Evolutionary conservation across 2,888 invertebrate genomes (phyloP), one percentile per base, ranked within the genome.

Genomic region (Noctua pronuba): DNA sequence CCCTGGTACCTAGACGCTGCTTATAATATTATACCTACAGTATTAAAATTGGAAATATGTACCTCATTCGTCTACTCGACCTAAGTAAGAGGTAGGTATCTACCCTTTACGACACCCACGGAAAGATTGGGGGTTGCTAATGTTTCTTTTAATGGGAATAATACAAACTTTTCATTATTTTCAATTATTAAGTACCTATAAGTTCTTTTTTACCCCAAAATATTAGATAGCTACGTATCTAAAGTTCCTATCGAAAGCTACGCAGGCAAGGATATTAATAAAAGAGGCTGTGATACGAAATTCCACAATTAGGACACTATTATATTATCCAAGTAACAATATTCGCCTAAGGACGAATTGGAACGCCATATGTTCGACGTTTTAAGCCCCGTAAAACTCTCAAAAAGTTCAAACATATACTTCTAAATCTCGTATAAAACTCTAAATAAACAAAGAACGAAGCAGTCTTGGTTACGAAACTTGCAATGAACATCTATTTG

Each of bases 391-490:
- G 11, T n/a, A 24, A 44, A 68, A 69, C 46, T 49, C 10, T n/a
- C 8, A 49, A 79, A 73, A 83, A 28, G 46, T 72, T 75, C 49
- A 28, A 49, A 38, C 24, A 31, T 44, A 52, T 44, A 52, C n/a
- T 11, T 16, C 21, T 3, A 52, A 74, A 28, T 81, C 28, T n/a
- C 46, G 10, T 16, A 16, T 18, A 41, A 52, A 73, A 75, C 28
- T 76, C 24, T 65, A 78, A 79, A 74, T 35, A 75, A 75, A 77
- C 68, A 78, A 77, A 77, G 64, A 84, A 71, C 55, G 24, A 66
- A 84, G 41, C 31, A 76, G 49, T 86, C 70, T 52, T 75, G 58
- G 38, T 84, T 71, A 65, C 66, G 73, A 82, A 73, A 73, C 75
- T 66, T 72, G 18, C 64, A 71, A 71, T 78, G 55, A 76, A 68